Evolutionary conservation across 1,140 invertebrate genomes (phyloP).

Genomic region (Camponotus floridanus): DNA sequence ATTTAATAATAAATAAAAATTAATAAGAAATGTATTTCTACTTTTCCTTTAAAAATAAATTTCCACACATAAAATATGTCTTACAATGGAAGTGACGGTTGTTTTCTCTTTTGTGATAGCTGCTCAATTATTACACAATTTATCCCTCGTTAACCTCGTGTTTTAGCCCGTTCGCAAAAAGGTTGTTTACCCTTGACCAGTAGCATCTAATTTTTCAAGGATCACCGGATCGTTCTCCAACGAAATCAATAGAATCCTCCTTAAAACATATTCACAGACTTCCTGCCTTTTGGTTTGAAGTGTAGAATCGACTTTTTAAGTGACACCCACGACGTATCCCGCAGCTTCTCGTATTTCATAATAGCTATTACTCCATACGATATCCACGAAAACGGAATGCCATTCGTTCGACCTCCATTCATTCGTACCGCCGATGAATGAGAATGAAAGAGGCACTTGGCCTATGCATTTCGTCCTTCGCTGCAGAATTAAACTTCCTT

Average conservation of each 20-base stretch:
- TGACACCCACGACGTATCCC: slow-evolving; percentile 17
- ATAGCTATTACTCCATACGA: slow-evolving; percentile 51
- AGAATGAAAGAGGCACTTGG: slow-evolving; percentile 64
- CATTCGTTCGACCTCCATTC: slow-evolving; percentile 64
- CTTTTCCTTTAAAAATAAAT: neutral
- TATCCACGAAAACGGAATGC: slow-evolving; percentile 51
- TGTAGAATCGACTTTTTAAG: slow-evolving; percentile 35
- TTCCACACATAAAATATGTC: neutral
- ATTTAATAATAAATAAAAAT: neutral
- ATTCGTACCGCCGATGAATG: slow-evolving; percentile 63
- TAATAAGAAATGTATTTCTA: neutral
- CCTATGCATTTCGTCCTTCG: slow-evolving; percentile 52
- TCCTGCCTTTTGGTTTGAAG: neutral
- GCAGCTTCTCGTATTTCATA: slow-evolving; percentile 27
- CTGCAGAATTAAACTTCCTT: slow-evolving; percentile 26
- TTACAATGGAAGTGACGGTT: neutral
- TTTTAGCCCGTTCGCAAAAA: neutral
- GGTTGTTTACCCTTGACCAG: slow-evolving; percentile 7
- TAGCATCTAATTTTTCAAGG: slow-evolving; percentile 47
- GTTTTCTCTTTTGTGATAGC: neutral
- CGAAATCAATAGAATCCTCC: slow-evolving; percentile 23
- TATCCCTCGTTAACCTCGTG: slow-evolving; percentile 18
- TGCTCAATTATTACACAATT: slow-evolving; percentile 41
- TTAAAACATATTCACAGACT: slow-evolving; percentile 35
- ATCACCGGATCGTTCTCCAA: slow-evolving; percentile 24